Conservation (phyloP, 2,888 invertebrate genomes). For the Drosophila prolongata region DNA sequence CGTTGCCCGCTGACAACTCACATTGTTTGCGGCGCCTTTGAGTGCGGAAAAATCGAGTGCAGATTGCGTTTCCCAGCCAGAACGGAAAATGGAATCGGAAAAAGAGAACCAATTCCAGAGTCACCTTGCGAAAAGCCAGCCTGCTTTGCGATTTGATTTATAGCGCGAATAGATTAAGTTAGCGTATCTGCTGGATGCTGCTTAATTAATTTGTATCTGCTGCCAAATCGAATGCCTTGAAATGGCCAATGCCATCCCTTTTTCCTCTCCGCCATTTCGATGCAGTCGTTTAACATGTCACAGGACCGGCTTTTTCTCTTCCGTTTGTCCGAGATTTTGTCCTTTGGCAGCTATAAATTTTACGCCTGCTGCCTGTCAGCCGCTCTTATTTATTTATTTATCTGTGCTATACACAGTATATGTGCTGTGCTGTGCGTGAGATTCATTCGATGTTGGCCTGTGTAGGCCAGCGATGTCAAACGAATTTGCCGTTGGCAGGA, state of each 20-base stretch:
- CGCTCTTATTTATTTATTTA: constrained; percentile 75
- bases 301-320: constrained; percentile 52
- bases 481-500: constrained; percentile 66
- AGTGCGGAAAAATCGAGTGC: constrained; percentile 36
- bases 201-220: constrained; percentile 83
- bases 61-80: neutral
- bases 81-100: constrained; percentile 9
- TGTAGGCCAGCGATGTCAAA: constrained; percentile 60
- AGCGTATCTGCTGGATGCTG: constrained; percentile 82
- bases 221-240: constrained; percentile 79
- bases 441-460: constrained; percentile 9
- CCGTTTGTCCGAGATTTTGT: constrained; percentile 73
- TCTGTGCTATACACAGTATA: constrained; percentile 44
- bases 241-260: constrained; percentile 17
- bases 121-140: constrained; percentile 17
- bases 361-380: constrained; percentile 69
- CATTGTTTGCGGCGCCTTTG: constrained; percentile 72
- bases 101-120: constrained; percentile 5
- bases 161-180: constrained; percentile 82
- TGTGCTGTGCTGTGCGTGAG: constrained; percentile 20
- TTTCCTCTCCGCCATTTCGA: constrained; percentile 44
- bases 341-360: constrained; percentile 76
- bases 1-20: constrained; percentile 56
- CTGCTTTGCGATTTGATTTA: constrained; percentile 80
- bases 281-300: constrained; percentile 77